Base-by-base conservation (phyloP, 2,797 vertebrate species). In the Microctenopoma lineatum region DNA sequence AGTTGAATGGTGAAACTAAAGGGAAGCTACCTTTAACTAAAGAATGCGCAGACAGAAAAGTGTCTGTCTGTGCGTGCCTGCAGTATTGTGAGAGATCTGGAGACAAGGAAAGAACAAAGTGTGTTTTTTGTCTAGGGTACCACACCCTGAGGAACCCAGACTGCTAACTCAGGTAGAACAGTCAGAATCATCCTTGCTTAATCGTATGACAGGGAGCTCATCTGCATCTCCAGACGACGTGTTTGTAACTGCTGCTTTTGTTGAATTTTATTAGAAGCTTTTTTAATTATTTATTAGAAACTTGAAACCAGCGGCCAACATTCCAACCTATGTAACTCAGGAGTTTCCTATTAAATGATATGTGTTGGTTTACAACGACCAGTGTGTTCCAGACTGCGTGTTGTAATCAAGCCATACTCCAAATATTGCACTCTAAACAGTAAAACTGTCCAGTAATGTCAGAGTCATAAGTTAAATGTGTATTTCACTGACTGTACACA, bases 31-130 rank as follows among this genome's bases (percentile, higher is more conserved):
- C 38, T 69, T 46, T 18, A 66, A 59, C 48, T 32, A n/a, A 78
- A 68, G 72, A 83, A 83, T 79, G 75, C 10, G 8, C 15, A n/a
- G 53, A 54, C 26, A 32, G 56, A 42, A 27, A 69, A 71, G 56
- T 0, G 6, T 5, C 25, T 86, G 76, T 75, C 66, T 82, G 60
- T 61, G 66, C 38, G 2, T 71, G 81, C 41, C 70, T 69, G 50
- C 61, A 57, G 63, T 38, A 18, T 12, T 26, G 42, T 7, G 18
- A 59, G 21, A 62, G 46, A 56, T 59, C n/a, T 29, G 26, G 45
- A 52, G 45, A 75, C 34, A 38, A 55, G 27, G 34, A 55, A 39
- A 41, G 4, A 51, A 21, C 26, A 38, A 4, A 48, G 53, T 26
- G 0, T 36, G 29, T 44, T 10, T 32, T 32, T 44, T 51, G 42